These are phyloP conservation scores for Tiliacea citrago DNA, from an alignment of 2,888 invertebrate genomes.

Conservation along the genomic window DNA sequence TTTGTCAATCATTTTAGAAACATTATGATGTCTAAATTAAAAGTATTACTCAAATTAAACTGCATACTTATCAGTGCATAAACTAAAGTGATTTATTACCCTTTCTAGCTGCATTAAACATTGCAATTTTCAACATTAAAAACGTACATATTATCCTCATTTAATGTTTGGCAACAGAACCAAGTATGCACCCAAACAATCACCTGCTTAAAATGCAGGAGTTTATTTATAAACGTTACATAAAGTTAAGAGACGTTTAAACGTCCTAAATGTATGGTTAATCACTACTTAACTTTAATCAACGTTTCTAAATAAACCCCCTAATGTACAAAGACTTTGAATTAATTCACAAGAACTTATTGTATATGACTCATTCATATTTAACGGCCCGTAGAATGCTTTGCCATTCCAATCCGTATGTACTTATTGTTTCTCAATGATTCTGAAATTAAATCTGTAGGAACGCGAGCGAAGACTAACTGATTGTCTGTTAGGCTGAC, in stretches of 20 bases:
- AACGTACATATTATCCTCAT: slow-evolving; percentile 8
- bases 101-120: slow-evolving; percentile 14
- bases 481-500: neutral
- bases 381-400: slow-evolving; percentile 3
- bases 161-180: slow-evolving; percentile 4
- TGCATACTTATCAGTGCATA: slow-evolving; percentile 45
- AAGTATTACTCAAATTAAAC: slow-evolving; percentile 36
- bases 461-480: neutral
- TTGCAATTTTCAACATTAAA: slow-evolving; percentile 24
- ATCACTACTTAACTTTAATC: neutral
- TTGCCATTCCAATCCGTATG: slow-evolving; percentile 31
- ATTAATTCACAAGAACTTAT: slow-evolving; percentile 22
- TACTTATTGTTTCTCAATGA: slow-evolving; percentile 17
- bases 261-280: neutral
- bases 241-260: neutral
- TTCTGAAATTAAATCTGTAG: slow-evolving; percentile 7
- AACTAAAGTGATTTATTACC: slow-evolving; percentile 33
- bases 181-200: neutral
- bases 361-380: slow-evolving; percentile 38
- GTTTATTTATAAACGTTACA: neutral
- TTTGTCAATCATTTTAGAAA: slow-evolving; percentile 1
- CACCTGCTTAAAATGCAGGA: neutral
- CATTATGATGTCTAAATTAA: slow-evolving; percentile 27
- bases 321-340: neutral
- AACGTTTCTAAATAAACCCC: neutral